Evolutionary conservation across 2,888 invertebrate genomes (phyloP), one percentile per base, ranked within the genome.

Genomic region (Agriopis leucophaearia): DNA sequence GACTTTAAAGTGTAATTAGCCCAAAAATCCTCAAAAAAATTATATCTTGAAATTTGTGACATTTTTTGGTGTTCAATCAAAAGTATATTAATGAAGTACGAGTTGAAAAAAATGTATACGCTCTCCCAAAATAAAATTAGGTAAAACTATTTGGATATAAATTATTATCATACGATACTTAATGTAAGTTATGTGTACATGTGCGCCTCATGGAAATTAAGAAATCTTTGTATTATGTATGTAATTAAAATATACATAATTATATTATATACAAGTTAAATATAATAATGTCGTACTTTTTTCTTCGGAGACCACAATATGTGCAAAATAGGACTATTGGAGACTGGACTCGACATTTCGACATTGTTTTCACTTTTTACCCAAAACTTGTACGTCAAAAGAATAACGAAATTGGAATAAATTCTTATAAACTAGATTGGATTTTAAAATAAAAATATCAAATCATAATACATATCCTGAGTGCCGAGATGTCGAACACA

Each of bases 51-150:
- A 89, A 88, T 88, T 91, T 91, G 90, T 91, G 90, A 90, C 91
- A 89, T 89, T 89, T 91, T 92, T 93, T 90, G 93, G 94, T 94
- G 94, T 94, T 94, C 91, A 91, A 89, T 89, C 89, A 85, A 89
- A 92, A 90, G 77, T 91, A 90, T 90, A 89, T 89, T 88, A 89
- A 88, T 88, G 87, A 78, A 90, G 88, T 90, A 91, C 87, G 90
- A 90, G 85, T 86, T 87, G 88, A 76, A 87, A 85, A 88, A 86
- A 91, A 90, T 93, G 93, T 94, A 93, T 94, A 94, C 93, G 93
- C 93, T 93, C 92, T 92, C 93, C 88, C 89, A 87, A 81, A 88
- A 87, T 89, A 90, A 92, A 89, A 84, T 91, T 92, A 92, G 90
- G 89, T 90, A 88, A 92, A 90, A 89, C 83, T 91, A 92, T 92